A percentile compares a stretch with the other conserved stretches of the same genome.
phyloP scores from a whole-genome alignment of 1,140 invertebrate genomes.

The Harpegnathos saltator region DNA sequence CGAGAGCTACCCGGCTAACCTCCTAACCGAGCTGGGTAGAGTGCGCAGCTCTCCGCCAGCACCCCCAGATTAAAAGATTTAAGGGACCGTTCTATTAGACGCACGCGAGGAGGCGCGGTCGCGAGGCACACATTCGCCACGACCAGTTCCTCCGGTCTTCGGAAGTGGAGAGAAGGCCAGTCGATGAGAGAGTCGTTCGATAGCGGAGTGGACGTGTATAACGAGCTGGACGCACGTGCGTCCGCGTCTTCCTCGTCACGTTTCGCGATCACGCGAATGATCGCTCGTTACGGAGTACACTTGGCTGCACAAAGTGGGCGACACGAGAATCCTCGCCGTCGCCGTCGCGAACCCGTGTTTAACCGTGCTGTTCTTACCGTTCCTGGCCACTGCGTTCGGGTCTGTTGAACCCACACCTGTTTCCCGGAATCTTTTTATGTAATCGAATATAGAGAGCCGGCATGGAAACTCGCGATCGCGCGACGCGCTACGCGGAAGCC shows the following conservation, averaged over 20 bases:
- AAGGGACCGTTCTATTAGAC: constrained; percentile 46
- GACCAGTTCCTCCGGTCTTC: constrained; percentile 23
- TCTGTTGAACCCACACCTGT: constrained; percentile 2
- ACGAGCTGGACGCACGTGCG: constrained; percentile 51
- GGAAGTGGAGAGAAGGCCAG: constrained; percentile 37
- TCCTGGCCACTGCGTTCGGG: not conserved
- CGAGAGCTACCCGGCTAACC: not conserved
- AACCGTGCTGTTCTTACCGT: too few relatives aligned
- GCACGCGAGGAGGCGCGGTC: constrained; percentile 53
- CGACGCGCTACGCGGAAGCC: too few relatives aligned
- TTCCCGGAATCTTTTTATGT: not conserved
- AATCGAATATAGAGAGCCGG: not conserved
- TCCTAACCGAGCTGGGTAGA: not conserved
- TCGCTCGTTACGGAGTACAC: constrained; percentile 9
- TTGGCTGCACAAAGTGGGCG: not conserved
- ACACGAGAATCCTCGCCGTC: constrained; percentile 6
- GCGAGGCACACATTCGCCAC: constrained; percentile 49
- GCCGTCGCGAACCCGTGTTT: not conserved
- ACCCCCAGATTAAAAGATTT: constrained; percentile 42
- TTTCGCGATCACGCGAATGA: constrained; percentile 51
- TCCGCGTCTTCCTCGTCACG: constrained; percentile 44
- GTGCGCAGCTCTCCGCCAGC: not conserved
- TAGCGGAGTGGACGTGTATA: constrained; percentile 38
- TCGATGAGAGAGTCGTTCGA: constrained; percentile 46
- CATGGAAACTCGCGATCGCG: not conserved